Conservation (phyloP, 35 echinoderm and acorn worm genomes). For the Diadema setosum region DNA sequence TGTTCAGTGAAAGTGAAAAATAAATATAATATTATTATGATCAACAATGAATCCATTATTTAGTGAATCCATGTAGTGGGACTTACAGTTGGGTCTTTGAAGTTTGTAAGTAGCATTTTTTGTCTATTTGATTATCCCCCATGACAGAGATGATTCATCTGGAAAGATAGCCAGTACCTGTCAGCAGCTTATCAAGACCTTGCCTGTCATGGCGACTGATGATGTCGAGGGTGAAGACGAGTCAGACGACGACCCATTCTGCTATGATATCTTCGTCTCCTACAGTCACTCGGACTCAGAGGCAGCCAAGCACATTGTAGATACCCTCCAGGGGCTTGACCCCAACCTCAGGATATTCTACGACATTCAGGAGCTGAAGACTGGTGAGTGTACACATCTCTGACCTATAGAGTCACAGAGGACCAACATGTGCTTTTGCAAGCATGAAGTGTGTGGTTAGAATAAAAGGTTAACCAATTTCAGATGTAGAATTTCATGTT, state of each 20-base stretch:
- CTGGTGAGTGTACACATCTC: slow-evolving; percentile 55
- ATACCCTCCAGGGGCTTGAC: slow-evolving; percentile 8
- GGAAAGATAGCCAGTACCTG: slow-evolving; percentile 51
- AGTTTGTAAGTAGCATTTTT: too few species aligned
- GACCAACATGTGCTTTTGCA: too few species aligned
- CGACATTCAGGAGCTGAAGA: slow-evolving; percentile 77
- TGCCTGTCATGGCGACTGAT: slow-evolving; percentile 28
- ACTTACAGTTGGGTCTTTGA: too few species aligned
- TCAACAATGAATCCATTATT: too few species aligned
- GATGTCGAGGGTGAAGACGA: background rate
- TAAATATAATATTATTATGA: too few species aligned
- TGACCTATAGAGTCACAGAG: too few species aligned
- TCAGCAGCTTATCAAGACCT: slow-evolving; percentile 48
- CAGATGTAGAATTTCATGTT: too few species aligned
- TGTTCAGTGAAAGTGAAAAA: too few species aligned
- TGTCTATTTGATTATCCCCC: too few species aligned
- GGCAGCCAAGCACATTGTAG: slow-evolving; percentile 57
- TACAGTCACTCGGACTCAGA: slow-evolving; percentile 79
- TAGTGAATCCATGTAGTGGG: too few species aligned
- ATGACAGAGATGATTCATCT: slow-evolving; percentile 26
- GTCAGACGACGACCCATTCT: background rate
- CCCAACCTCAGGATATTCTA: slow-evolving; percentile 73
- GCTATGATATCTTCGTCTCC: slow-evolving; percentile 93
- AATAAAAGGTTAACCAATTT: too few species aligned
- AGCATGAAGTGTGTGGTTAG: too few species aligned